Evolutionary conservation across 2,797 vertebrate genomes (phyloP), one percentile per base, ranked within the genome.

Genomic region (Notolabrus celidotus): DNA sequence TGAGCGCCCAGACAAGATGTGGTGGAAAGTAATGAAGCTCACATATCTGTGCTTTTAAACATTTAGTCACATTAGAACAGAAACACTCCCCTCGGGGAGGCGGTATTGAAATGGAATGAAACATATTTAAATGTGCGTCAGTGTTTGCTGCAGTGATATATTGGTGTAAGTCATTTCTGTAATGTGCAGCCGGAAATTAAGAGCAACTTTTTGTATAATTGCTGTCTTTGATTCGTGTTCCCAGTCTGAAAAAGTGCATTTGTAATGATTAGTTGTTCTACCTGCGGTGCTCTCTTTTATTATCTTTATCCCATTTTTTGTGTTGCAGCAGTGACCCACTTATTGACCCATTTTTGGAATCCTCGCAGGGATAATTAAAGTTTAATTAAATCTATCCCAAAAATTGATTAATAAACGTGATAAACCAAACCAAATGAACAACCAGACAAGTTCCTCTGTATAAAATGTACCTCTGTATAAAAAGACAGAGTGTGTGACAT

Each of bases 321-420:
- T 25, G 10, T 15, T 41, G 36, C 54, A 61, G 67, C 72, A 60
- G 8, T 64, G 67, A 65, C 73, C 78, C 78, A 87, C 57, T 82
- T 86, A 71, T 58, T 81, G 53, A 75, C 77, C 81, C 62, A 84
- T 62, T 87, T 82, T 59, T 34, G 34, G 53, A 76, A 69, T 69
- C 50, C 74, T 62, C 69, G 39, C 15, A 43, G 38, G 47, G 42
- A 58, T 70, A 39, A 61, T 80, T 79, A 69, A 58, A 70, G 42
- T 71, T 53, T 67, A 60, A 71, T 80, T 64, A 23, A 52, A 78
- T 52, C 8, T 19, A 5, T 31, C 47, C 41, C 53, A 42, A 58
- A 84, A 66, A 38, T 22, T 25, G 31, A 71, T 54, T 27, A 70
- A 60, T 61, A 53, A 55, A 71, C 41, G 42, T 52, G 41, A 50